A percentile compares a stretch with the other conserved stretches of the same genome.
phyloP scores from a whole-genome alignment of 2,113 vertebrate species.

The Heptranchias perlo region DNA sequence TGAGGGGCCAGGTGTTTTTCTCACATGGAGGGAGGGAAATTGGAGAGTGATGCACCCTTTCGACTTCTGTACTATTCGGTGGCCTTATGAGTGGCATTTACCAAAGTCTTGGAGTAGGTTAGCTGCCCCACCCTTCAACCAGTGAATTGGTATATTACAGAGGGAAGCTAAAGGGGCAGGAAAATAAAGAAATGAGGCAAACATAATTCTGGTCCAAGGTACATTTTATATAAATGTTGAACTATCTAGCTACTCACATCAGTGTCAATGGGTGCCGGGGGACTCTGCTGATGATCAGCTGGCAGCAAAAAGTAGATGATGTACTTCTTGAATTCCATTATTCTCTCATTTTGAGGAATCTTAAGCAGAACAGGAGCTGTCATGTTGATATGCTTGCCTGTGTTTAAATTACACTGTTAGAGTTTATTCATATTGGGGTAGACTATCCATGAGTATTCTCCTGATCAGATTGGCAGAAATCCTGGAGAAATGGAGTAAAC shows the following conservation, averaged over 20 bases:
- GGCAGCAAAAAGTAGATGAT: slow-evolving; percentile 59
- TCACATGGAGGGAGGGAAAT: background rate
- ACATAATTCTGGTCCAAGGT: background rate
- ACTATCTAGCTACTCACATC: slow-evolving; percentile 43
- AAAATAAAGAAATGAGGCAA: background rate
- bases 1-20: background rate
- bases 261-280: slow-evolving; percentile 49
- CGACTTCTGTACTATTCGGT: background rate
- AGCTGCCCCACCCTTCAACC: background rate
- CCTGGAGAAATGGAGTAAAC: background rate
- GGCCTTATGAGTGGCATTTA: background rate
- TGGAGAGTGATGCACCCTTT: background rate
- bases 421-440: background rate
- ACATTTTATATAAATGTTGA: background rate
- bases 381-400: slow-evolving; percentile 57
- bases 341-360: slow-evolving; percentile 45
- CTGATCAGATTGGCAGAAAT: background rate
- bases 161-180: background rate
- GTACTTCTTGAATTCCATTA: slow-evolving; percentile 40
- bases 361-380: slow-evolving; percentile 53
- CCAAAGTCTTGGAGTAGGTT: background rate
- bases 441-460: background rate
- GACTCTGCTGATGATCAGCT: slow-evolving; percentile 45
- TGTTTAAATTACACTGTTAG: background rate
- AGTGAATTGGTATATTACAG: background rate